These are phyloP conservation scores for Drosophila tristis DNA, from an alignment of 1,140 invertebrate genomes.

Conservation along the genomic window DNA sequence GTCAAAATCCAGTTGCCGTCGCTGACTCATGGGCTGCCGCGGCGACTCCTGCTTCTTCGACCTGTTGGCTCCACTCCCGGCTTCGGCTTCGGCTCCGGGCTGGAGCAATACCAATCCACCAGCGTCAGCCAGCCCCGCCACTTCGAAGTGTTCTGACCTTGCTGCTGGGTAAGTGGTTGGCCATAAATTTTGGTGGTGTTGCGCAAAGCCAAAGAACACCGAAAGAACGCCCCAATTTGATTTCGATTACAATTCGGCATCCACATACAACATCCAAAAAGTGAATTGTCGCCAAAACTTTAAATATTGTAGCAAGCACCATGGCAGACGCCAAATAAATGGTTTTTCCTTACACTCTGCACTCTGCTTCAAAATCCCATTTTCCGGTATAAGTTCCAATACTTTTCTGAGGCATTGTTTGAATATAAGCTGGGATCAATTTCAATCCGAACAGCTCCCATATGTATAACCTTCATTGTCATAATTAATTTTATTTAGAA, in stretches of 20 bases:
- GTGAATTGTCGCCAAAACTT: constrained; percentile 75
- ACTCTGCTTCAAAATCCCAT: too few species aligned
- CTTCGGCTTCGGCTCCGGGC: not conserved
- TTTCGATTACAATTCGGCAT: constrained; percentile 21
- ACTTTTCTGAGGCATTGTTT: too few species aligned
- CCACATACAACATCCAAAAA: constrained; percentile 52
- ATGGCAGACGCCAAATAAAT: constrained; percentile 18
- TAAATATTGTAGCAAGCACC: constrained; percentile 57
- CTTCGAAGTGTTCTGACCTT: constrained; percentile 67
- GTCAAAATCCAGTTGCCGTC: constrained; percentile 39
- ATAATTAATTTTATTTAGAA: too few species aligned
- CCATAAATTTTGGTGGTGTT: constrained; percentile 71
- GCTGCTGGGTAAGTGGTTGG: constrained; percentile 60
- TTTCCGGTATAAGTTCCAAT: too few species aligned
- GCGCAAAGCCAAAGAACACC: constrained; percentile 52
- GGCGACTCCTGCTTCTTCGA: constrained; percentile 29
- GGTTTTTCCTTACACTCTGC: constrained; percentile 16
- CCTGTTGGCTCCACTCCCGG: constrained; percentile 51
- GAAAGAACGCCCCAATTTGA: constrained; percentile 36
- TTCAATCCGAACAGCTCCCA: too few species aligned
- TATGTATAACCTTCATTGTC: too few species aligned
- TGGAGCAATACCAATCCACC: constrained; percentile 3
- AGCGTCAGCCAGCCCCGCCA: not conserved
- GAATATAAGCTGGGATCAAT: too few species aligned
- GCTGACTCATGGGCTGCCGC: constrained; percentile 50